Evolutionary conservation across 2,797 vertebrate species (phyloP).

Genomic region (Sebastes steindachneri): DNA sequence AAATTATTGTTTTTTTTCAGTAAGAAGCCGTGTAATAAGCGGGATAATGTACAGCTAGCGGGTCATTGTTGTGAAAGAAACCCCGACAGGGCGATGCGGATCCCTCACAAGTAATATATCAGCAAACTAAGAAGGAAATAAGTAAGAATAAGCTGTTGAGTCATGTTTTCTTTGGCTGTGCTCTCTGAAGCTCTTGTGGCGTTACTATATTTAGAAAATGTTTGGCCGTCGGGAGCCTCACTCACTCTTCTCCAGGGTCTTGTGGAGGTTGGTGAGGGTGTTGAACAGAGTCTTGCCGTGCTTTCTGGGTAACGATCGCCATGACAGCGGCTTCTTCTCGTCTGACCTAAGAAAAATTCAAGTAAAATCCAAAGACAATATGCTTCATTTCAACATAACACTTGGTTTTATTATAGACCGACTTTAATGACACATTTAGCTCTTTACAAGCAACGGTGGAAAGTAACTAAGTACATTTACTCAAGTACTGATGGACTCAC

Average conservation of each 20-base stretch:
- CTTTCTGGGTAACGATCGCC: slow-evolving; percentile 88
- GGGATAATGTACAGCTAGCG: too few relatives aligned
- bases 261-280: slow-evolving; percentile 85
- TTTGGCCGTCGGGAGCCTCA: neutral
- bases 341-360: slow-evolving; percentile 82
- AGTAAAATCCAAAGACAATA: neutral
- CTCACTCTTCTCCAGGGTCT: slow-evolving; percentile 95
- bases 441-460: neutral
- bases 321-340: slow-evolving; percentile 90
- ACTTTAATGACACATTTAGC: neutral
- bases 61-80: too few relatives aligned
- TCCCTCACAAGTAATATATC: too few relatives aligned
- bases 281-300: slow-evolving; percentile 89
- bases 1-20: too few relatives aligned
- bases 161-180: neutral
- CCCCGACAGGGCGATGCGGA: too few relatives aligned
- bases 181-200: neutral
- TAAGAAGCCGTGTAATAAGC: too few relatives aligned
- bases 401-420: neutral
- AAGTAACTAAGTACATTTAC: neutral
- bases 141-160: too few relatives aligned
- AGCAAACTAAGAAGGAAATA: too few relatives aligned
- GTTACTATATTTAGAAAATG: neutral
- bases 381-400: neutral
- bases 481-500: slow-evolving; percentile 79